Percentiles rank a stretch among this genome's conserved stretches.
Conservation (phyloP, 1,140 invertebrate species). For the Contarinia nasturtii region DNA sequence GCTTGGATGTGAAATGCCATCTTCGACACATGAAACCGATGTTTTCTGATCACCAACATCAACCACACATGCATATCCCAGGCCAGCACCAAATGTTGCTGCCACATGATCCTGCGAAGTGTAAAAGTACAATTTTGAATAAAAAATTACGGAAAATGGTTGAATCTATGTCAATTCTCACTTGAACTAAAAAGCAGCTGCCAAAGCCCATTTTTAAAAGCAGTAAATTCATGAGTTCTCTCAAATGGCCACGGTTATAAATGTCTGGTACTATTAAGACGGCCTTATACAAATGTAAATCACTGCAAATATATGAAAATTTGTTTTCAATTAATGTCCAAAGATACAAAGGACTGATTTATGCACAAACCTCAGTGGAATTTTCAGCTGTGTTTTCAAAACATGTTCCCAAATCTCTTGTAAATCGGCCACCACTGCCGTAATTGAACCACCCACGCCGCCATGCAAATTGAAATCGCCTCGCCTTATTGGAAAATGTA, state of each 20-base stretch:
- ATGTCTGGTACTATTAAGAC: conserved; percentile 82
- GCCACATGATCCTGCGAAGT: conserved; percentile 64
- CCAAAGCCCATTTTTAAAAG: conserved; percentile 71
- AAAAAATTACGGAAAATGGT: conserved; percentile 4
- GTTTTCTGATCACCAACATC: conserved; percentile 93
- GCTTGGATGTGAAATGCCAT: conserved; percentile 79
- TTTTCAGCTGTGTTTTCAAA: conserved; percentile 49
- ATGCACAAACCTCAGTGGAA: conserved; percentile 5
- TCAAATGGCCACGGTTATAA: conserved; percentile 71
- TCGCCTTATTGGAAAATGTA: conserved; percentile 75
- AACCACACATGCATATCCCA: conserved; percentile 83
- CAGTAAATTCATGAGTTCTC: conserved; percentile 65
- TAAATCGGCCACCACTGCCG: conserved; percentile 62
- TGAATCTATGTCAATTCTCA: conserved; percentile 28
- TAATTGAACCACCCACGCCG: conserved; percentile 66
- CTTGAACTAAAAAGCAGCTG: conserved; percentile 74
- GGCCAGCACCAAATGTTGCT: conserved; percentile 81
- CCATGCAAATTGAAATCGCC: conserved; percentile 74
- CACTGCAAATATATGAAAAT: conserved; percentile 40
- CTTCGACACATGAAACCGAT: conserved; percentile 87
- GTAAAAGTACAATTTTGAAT: too few species aligned
- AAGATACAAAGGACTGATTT: background rate
- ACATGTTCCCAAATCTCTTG: conserved; percentile 74
- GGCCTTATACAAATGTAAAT: conserved; percentile 66
- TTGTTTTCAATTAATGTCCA: background rate